Base-by-base conservation (phyloP, 2,888 invertebrate genomes). In the Loripinus fragilis region DNA sequence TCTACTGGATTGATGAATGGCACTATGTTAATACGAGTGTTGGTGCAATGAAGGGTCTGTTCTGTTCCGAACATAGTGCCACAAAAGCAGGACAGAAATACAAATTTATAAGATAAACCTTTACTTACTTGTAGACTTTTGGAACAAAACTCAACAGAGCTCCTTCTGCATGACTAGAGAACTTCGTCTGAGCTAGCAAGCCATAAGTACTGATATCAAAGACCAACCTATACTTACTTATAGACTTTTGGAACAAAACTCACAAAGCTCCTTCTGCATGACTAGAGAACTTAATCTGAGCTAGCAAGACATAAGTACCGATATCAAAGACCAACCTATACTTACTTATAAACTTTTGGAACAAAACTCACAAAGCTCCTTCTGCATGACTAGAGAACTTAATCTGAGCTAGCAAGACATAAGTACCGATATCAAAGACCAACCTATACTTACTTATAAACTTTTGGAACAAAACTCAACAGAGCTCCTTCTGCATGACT, bases 231-330 rank as follows among this genome's bases (percentile, higher is more conserved):
- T 55, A 55, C 82, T 96, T 93, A 98, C 98, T 97, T 97, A 94
- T 98, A 98, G 60, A 97, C 96, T 86, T 97, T 96, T 0, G 98
- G 98, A 92, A 98, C 97, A 94, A 99, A 99, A 0, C 98, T 97
- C 5, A 99, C n/a, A 98, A 94, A n/a, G 91, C 91, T 3, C 93
- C 93, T 66, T 93, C 93, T 38, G 92, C 93, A 90, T 97, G 97
- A n/a, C 96, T 97, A 74, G 97, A 96, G 89, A 98, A 98, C 86
- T 98, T 93, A 90, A 98, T 94, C 93, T 99, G 99, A 1, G 98
- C 98, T 92, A 99, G 94, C n/a, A n/a, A n/a, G n/a, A n/a, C n/a
- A n/a, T n/a, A n/a, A n/a, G n/a, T n/a, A n/a, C n/a, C n/a, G n/a
- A n/a, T n/a, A n/a, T n/a, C n/a, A n/a, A n/a, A n/a, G n/a, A n/a